Conservation (phyloP, 2,888 invertebrate species). For the Panopea generosa region DNA sequence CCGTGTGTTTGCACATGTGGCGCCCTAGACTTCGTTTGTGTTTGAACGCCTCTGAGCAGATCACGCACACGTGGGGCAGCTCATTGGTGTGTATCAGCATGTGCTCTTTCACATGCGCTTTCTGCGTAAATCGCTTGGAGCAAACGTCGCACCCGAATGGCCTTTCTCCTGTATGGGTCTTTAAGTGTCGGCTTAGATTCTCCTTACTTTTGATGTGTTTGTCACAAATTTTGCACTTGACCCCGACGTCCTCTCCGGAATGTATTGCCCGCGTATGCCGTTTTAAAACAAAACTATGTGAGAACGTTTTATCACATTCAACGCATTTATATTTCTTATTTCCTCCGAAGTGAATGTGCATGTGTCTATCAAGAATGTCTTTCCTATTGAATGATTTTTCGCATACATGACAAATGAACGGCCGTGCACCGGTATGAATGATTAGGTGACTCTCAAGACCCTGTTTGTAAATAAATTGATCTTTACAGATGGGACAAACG, state of each 20-base stretch:
- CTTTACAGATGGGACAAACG: constrained; percentile 14
- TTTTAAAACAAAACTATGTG: constrained; percentile 39
- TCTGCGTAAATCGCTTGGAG: constrained; percentile 18
- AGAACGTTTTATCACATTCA: constrained; percentile 44
- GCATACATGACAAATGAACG: constrained; percentile 33
- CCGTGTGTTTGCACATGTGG: constrained; percentile 23
- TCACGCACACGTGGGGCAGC: constrained; percentile 20
- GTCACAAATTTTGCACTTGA: constrained; percentile 41
- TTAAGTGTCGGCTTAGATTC: constrained; percentile 34
- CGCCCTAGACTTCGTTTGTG: constrained; percentile 25
- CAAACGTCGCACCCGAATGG: constrained; percentile 15
- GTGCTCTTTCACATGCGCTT: constrained; percentile 29
- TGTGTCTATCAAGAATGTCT: constrained; percentile 43
- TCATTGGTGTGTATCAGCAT: constrained; percentile 25
- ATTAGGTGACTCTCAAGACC: constrained; percentile 29
- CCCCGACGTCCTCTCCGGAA: constrained; percentile 26
- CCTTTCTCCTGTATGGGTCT: constrained; percentile 26
- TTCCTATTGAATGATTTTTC: constrained; percentile 34
- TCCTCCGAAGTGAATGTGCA: constrained; percentile 24
- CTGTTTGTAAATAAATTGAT: constrained; percentile 26
- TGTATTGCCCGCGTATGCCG: constrained; percentile 46
- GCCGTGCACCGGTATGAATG: constrained; percentile 22
- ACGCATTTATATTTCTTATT: constrained; percentile 45
- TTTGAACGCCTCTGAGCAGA: constrained; percentile 32
- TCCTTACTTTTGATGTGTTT: constrained; percentile 42